Conservation (phyloP, 2,113 vertebrate species). For the Pseudonaja textilis region DNA sequence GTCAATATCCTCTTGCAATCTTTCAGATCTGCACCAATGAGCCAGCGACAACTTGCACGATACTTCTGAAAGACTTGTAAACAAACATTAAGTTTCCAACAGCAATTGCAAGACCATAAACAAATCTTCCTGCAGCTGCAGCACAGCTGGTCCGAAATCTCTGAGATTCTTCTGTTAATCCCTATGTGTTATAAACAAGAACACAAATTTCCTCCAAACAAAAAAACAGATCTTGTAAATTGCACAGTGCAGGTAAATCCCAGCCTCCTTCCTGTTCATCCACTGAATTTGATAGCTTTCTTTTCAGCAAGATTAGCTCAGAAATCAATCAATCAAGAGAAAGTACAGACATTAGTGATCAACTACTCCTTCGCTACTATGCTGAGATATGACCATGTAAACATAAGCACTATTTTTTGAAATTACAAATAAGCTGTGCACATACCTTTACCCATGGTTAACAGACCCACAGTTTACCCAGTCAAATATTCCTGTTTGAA, state of each 20-base stretch:
- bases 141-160: conserved; percentile 48
- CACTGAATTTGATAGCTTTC: background rate
- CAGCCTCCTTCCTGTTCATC: background rate
- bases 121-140: conserved; percentile 44
- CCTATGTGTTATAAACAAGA: conserved; percentile 33
- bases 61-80: conserved; percentile 43
- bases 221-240: conserved; percentile 10
- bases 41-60: conserved; percentile 17
- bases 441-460: background rate
- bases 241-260: conserved; percentile 1
- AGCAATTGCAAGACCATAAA: conserved; percentile 33
- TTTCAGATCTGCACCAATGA: conserved; percentile 30
- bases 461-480: background rate
- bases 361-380: background rate
- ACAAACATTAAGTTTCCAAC: conserved; percentile 31
- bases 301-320: background rate
- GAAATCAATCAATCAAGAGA: background rate
- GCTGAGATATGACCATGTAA: background rate
- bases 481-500: background rate
- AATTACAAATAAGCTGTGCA: background rate
- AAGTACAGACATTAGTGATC: background rate
- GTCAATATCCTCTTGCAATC: background rate
- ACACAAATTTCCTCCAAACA: background rate
- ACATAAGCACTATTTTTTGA: background rate
- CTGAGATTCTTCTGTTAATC: background rate